Base-by-base conservation (phyloP, 2,113 vertebrate genomes). In the Festucalex cinctus region DNA sequence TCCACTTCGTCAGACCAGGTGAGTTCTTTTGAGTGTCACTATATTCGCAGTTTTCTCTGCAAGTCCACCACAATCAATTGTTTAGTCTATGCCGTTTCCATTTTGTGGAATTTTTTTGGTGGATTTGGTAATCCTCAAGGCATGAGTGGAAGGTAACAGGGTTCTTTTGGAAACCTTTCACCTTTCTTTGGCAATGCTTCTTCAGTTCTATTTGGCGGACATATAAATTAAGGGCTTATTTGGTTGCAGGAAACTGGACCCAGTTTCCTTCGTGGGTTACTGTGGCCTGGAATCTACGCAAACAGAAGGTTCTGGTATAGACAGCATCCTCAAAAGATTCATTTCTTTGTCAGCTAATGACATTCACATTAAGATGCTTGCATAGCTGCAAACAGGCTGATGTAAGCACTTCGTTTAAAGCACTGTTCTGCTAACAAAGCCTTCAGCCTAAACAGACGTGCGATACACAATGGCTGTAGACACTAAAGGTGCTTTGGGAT, bases 1-100 rank as follows among this genome's bases (percentile, higher is more conserved):
- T 76, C 95, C 96, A 0, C 88, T 95, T 54, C 92, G 93, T n/a
- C 95, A 98, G 89, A 98, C 95, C 49, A 95, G 96, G 96, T 98
- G 90, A 86, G 87, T 68, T 1, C 53, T n/a, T 6, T 58, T 35
- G 5, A 3, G 51, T 43, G 39, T 22, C 32, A 43, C 17, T 17
- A 41, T 19, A 36, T 17, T 41, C 7, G 9, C 12, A n/a, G 1
- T 36, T 24, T 59, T 19, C 12, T n/a, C 16, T 22, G 16, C 5
- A 6, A 12, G 12, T 59, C 28, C 28, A 35, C 9, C 14, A 9
- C 19, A 10, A 20, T 7, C 57, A 36, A 3, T 5, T 32, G 17
- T 20, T 37, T 7, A 20, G 19, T 9, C 35, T 12, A 37, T 20
- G 28, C 4, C 4, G 28, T 32, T 32, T 32, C 28, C 39, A 41